Evolutionary conservation across 2,888 invertebrate genomes (phyloP), one percentile per base, ranked within the genome.

Genomic region (Phlogophora meticulosa): DNA sequence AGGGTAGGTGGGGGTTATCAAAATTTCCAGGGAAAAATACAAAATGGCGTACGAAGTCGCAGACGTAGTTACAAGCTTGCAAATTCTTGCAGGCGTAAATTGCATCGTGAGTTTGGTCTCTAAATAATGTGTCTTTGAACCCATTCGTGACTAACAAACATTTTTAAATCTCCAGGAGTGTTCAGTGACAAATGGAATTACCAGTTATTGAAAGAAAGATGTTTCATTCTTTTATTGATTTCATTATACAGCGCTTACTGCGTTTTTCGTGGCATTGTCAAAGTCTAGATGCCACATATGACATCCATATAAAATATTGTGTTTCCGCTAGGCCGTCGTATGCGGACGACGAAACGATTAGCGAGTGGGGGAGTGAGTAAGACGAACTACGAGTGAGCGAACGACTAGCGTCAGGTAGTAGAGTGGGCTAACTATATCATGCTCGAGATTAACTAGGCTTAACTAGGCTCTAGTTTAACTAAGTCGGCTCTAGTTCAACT

Each of bases 331-430:
- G 70, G 53, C 72, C 78, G 73, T 82, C 82, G 52, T 65, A 64
- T 45, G 64, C 82, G 5, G 82, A 80, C 52, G 81, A 72, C 68
- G 75, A 67, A 53, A 64, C 67, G 0, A 46, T 68, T 68, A 76
- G 76, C 68, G 76, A 76, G 53, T 70, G 59, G 38, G 52, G 56
- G 43, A 63, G 66, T 69, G 76, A 77, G 43, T 74, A 76, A 45
- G 69, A 65, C 51, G 62, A 73, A 45, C 74, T 28, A 10, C 38
- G 65, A 59, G 78, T 64, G 67, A 59, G 78, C 67, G 67, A 59
- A 51, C 71, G 20, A 42, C 73, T 69, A 62, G 74, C 76, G 78
- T 7, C 78, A 76, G 76, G 76, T 76, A 76, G 52, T 71, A 75
- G 40, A 62, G 58, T 62, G 77, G 59, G 63, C 38, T 69, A 45